phyloP scores from a whole-genome alignment of 1,140 invertebrate genomes.

The Panagrolaimus sp. region DNA sequence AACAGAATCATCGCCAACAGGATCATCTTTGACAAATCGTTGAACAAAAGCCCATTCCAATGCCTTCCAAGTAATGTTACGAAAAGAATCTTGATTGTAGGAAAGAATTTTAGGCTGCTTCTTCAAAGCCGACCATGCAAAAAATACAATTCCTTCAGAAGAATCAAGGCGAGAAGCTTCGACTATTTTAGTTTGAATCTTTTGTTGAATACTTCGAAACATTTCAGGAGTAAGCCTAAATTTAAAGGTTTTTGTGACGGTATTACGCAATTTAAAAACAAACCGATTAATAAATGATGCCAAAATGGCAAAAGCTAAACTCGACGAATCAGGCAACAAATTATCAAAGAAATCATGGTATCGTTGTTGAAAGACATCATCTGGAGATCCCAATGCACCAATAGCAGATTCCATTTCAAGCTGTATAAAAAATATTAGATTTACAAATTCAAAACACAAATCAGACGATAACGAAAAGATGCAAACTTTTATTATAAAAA shows the following conservation, averaged over 20 bases:
- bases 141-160: background rate
- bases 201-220: background rate
- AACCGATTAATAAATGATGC: background rate
- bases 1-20: too few species aligned
- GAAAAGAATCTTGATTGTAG: background rate
- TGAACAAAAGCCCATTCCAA: too few species aligned
- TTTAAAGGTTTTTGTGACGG: background rate
- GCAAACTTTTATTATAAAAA: too few species aligned
- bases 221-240: background rate
- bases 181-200: background rate
- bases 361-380: background rate
- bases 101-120: background rate
- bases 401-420: constrained; percentile 5
- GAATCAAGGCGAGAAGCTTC: background rate
- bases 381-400: background rate
- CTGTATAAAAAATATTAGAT: too few species aligned
- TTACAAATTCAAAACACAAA: too few species aligned
- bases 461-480: too few species aligned
- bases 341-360: background rate
- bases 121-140: background rate
- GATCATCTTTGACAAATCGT: too few species aligned
- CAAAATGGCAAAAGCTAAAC: background rate
- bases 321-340: background rate
- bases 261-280: background rate
- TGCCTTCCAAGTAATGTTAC: too few species aligned